Conservation (phyloP, 2,797 vertebrate genomes). For the Hippocampus kuda region DNA sequence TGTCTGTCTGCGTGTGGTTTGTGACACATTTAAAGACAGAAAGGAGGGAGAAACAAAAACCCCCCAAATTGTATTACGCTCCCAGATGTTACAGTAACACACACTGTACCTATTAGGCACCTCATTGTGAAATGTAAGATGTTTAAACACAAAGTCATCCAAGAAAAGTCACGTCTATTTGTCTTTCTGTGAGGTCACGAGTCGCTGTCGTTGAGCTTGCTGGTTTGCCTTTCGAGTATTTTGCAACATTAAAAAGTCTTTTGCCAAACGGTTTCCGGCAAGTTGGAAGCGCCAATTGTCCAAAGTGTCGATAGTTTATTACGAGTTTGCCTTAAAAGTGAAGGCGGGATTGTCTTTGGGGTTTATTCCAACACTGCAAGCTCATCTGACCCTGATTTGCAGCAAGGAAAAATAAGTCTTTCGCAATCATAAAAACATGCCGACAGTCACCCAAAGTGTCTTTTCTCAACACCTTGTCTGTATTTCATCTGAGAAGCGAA, state of each 20-base stretch:
- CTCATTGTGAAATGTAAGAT: not conserved
- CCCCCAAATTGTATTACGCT: constrained; percentile 7
- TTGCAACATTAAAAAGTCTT: not conserved
- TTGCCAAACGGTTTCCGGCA: not conserved
- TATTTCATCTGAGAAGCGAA: too few relatives aligned
- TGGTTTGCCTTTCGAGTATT: not conserved
- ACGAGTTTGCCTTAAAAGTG: not conserved
- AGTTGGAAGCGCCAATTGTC: not conserved
- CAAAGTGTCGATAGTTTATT: not conserved
- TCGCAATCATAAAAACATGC: too few relatives aligned
- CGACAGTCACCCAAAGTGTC: too few relatives aligned
- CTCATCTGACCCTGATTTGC: too few relatives aligned
- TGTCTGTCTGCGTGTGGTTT: constrained; percentile 39
- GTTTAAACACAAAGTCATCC: not conserved
- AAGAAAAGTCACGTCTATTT: not conserved
- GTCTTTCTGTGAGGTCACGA: not conserved
- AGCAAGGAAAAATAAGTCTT: too few relatives aligned
- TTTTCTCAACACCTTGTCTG: too few relatives aligned
- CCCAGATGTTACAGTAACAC: constrained; percentile 17
- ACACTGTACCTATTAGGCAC: not conserved
- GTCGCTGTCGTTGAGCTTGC: not conserved
- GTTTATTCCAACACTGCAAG: too few relatives aligned
- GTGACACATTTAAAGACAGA: constrained; percentile 33
- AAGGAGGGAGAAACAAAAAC: constrained; percentile 22
- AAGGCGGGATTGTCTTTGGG: too few relatives aligned